Evolutionary conservation across 2,888 invertebrate genomes (phyloP), one percentile per base, ranked within the genome.

Genomic region (Eledone cirrhosa): DNA sequence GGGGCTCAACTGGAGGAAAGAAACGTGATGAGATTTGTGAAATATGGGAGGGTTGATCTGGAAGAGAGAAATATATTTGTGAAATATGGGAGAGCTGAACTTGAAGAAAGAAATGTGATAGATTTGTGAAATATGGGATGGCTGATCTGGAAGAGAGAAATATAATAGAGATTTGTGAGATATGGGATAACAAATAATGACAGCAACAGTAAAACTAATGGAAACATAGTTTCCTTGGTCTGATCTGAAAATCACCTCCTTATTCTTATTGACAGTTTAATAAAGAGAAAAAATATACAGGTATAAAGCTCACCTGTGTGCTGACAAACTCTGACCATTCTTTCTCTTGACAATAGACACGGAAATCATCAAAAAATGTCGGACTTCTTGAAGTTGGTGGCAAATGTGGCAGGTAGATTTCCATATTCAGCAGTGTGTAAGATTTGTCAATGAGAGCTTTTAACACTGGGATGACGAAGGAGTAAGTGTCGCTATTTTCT

Each of bases 391-490:
- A 90, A 2, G 92, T 92, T 8, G 91, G 90, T 0, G 93, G 93
- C 72, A 93, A 84, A 77, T 86, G 85, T 3, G 91, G 89, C 75
- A 90, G 83, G 47, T 87, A 86, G 16, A 85, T 80, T 31, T 86
- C 85, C 77, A 90, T 86, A 78, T 87, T 86, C 78, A 91, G 84
- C 1, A 90, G 83, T 79, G 88, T 86, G 33, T 87, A 87, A 14
- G 91, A 87, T 86, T 93, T 93, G 81, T 93, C 93, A 69, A 94
- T 88, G 63, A 94, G 87, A 0, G 93, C 93, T 87, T 93, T 93
- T 91, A 94, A 91, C 22, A 93, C 93, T 1, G 93, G 93, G 88
- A 93, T 92, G 33, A 93, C 87, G 85, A 93, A 93, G 4, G 93
- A 92, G 87, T 93, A 93, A 84, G 93, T 93, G 83, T 93, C 93